Conservation (phyloP, 2,113 vertebrate species). For the Corythaixoides concolor region DNA sequence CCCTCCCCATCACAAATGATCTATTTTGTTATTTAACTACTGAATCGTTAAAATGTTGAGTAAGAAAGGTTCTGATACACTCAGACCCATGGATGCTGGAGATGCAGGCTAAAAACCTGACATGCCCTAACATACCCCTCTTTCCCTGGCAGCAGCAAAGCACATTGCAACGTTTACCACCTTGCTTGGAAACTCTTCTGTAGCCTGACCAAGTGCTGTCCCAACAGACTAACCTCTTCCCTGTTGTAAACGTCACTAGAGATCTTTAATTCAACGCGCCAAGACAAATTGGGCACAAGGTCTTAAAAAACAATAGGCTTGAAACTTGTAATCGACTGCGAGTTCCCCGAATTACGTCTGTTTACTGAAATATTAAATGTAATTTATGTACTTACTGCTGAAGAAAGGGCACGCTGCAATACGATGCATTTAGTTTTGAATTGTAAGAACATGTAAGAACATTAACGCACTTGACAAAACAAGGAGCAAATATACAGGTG, state of each 20-base stretch:
- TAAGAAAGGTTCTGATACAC: not conserved
- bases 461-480: not conserved
- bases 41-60: not conserved
- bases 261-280: not conserved
- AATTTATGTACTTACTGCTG: not conserved
- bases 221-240: not conserved
- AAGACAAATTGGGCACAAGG: fast-evolving
- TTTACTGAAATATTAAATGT: not conserved
- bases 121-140: not conserved
- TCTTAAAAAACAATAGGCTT: not conserved
- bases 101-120: not conserved
- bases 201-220: fast-evolving
- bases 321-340: not conserved
- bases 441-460: not conserved
- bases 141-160: not conserved
- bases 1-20: not conserved
- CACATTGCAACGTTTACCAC: fast-evolving
- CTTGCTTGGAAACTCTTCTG: not conserved
- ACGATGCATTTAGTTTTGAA: not conserved
- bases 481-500: not conserved
- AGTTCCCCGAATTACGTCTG: fast-evolving
- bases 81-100: not conserved
- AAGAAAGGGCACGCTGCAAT: not conserved
- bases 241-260: not conserved
- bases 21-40: not conserved